Conservation (phyloP, 1,140 invertebrate genomes). For the Macrobrachium rosenbergii region DNA sequence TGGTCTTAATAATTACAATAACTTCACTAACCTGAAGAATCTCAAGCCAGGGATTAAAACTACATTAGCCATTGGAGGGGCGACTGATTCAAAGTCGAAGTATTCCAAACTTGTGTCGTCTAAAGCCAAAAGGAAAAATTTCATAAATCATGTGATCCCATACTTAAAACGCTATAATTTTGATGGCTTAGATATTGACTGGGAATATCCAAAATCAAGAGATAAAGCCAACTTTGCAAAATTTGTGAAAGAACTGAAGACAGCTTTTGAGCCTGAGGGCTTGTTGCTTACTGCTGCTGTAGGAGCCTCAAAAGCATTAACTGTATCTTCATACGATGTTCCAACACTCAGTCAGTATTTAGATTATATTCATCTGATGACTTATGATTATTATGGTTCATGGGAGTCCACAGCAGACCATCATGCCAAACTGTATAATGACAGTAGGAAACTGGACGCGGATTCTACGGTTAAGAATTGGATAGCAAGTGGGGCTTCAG, state of each 20-base stretch:
- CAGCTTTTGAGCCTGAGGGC: constrained; percentile 82
- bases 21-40: constrained; percentile 74
- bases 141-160: constrained; percentile 82
- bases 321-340: constrained; percentile 55
- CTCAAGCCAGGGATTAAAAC: constrained; percentile 81
- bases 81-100: constrained; percentile 24
- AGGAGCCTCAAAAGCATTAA: too few relatives aligned
- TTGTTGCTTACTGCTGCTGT: constrained; percentile 79
- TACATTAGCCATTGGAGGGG: constrained; percentile 74
- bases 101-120: constrained; percentile 74
- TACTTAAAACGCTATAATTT: constrained; percentile 84
- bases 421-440: constrained; percentile 69
- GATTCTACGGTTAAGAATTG: constrained; percentile 69
- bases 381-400: constrained; percentile 71
- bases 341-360: constrained; percentile 54
- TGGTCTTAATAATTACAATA: constrained; percentile 54
- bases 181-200: constrained; percentile 86
- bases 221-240: constrained; percentile 77
- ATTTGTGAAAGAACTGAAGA: constrained; percentile 78
- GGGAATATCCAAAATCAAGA: constrained; percentile 88
- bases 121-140: constrained; percentile 79
- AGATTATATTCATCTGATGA: constrained; percentile 69
- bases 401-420: constrained; percentile 72
- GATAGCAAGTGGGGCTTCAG: constrained; percentile 69
- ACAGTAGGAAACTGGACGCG: constrained; percentile 16